phyloP scores from a whole-genome alignment of 2,797 vertebrate species.

The Peromyscus nudipes region DNA sequence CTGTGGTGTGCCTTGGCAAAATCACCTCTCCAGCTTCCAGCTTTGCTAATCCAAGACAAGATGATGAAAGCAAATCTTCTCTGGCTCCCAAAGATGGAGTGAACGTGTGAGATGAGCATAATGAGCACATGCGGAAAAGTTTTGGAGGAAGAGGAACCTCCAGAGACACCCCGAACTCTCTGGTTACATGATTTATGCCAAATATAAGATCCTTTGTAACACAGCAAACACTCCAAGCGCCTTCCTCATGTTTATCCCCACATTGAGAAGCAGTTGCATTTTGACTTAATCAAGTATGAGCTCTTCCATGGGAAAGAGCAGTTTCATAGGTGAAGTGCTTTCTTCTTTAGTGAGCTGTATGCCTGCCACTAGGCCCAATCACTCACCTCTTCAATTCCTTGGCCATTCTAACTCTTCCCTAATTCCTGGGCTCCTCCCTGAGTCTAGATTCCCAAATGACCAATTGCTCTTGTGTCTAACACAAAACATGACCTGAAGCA shows the following conservation, averaged over 20 bases:
- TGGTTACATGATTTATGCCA: background rate
- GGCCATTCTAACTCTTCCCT: conserved; percentile 28
- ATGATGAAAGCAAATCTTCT: background rate
- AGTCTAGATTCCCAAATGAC: background rate
- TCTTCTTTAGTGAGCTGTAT: conserved; percentile 18
- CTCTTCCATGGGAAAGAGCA: background rate
- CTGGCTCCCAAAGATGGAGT: conserved; percentile 16
- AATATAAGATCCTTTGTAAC: background rate
- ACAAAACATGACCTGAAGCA: background rate
- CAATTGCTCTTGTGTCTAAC: background rate
- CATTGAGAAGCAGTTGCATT: background rate
- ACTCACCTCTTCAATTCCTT: background rate
- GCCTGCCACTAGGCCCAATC: background rate
- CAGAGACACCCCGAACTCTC: background rate
- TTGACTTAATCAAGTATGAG: background rate
- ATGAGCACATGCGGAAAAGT: background rate
- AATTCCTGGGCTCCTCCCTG: background rate
- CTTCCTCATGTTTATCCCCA: background rate
- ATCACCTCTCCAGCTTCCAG: background rate
- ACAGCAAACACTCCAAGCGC: background rate
- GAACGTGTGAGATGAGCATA: background rate
- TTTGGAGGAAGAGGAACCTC: background rate
- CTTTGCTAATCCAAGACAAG: background rate
- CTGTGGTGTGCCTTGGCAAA: conserved; percentile 4
- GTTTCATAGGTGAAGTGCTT: conserved; percentile 26